Conservation (phyloP, 2,113 vertebrate species). For the Anoura caudifer region DNA sequence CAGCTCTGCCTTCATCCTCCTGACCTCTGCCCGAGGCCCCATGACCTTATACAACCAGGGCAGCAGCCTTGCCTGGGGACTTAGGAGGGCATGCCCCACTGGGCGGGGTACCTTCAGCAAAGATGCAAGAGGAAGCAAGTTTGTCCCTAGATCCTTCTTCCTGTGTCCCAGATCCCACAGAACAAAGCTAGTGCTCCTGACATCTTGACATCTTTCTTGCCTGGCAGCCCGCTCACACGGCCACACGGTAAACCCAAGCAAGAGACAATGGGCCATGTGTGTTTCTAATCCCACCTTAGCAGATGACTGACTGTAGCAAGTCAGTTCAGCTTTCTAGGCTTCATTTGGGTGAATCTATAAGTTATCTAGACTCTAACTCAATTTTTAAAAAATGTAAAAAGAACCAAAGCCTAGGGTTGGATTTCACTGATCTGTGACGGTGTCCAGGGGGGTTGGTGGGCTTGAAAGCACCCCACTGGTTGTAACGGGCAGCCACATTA, state of each 20-base stretch:
- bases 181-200: not conserved
- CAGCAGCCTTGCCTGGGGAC: not conserved
- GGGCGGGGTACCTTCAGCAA: not conserved
- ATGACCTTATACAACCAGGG: not conserved
- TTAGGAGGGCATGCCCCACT: not conserved
- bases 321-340: not conserved
- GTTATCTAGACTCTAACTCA: not conserved
- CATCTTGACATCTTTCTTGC: not conserved
- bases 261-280: not conserved
- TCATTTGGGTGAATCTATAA: not conserved
- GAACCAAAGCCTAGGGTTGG: not conserved
- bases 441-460: not conserved
- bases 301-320: not conserved
- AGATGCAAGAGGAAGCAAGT: not conserved
- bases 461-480: not conserved
- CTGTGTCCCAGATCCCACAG: not conserved
- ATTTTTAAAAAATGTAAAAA: not conserved
- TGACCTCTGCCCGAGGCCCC: not conserved
- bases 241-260: not conserved
- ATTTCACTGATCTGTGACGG: not conserved
- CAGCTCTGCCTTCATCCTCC: not conserved
- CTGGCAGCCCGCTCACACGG: not conserved
- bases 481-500: not conserved
- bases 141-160: not conserved
- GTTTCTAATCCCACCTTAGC: not conserved